Percentiles rank a stretch among this genome's conserved stretches.
phyloP scores from a whole-genome alignment of 2,113 vertebrate species.

The Neolamprologus falcicula region DNA sequence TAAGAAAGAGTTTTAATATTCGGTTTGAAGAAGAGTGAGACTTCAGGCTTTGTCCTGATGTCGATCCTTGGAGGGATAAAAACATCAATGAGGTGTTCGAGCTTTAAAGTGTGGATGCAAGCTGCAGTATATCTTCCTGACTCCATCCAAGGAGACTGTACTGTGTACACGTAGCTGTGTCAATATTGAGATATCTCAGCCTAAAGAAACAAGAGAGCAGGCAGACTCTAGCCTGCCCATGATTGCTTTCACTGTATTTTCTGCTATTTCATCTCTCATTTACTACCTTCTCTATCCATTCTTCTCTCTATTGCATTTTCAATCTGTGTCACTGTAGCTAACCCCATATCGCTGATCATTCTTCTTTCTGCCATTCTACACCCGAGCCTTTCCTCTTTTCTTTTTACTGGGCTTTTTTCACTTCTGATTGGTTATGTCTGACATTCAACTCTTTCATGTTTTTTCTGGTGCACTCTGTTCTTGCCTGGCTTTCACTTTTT shows the following conservation, averaged over 20 bases:
- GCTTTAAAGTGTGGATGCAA: conserved; percentile 43
- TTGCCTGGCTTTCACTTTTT: neutral
- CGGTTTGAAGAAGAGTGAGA: conserved; percentile 37
- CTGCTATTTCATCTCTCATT: neutral
- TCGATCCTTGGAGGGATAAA: neutral
- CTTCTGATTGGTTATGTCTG: neutral
- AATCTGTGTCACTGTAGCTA: neutral
- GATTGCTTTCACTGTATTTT: neutral
- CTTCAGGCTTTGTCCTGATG: conserved; percentile 24
- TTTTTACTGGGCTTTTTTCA: neutral
- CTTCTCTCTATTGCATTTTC: neutral
- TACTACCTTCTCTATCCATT: neutral
- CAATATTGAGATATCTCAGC: conserved; percentile 17
- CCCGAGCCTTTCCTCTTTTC: neutral
- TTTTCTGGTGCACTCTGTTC: neutral
- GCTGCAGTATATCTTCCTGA: conserved; percentile 6
- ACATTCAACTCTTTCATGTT: neutral
- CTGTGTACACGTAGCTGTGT: conserved; percentile 1
- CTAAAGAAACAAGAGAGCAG: neutral
- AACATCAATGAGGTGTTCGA: conserved; percentile 39
- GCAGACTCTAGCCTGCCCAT: neutral
- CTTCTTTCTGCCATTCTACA: neutral
- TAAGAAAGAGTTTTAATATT: conserved; percentile 18
- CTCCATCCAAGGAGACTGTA: conserved; percentile 21
- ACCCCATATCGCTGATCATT: neutral